These are phyloP conservation scores for Laticauda colubrina DNA, from an alignment of 2,113 vertebrate genomes.

Conservation along the genomic window DNA sequence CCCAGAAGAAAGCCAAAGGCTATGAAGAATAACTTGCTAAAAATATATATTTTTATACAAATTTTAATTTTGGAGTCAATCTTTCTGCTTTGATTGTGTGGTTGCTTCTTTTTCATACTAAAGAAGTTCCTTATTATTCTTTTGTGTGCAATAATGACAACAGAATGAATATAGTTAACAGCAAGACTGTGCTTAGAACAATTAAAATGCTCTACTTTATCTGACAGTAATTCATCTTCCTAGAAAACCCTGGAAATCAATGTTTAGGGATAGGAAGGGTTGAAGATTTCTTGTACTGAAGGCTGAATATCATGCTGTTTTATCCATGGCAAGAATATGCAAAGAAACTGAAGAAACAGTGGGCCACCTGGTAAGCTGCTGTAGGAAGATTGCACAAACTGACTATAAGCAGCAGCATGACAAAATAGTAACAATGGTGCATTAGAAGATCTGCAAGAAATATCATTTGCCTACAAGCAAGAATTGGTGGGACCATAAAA, in stretches of 20 bases:
- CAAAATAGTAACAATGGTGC: too few relatives aligned
- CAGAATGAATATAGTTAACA: not conserved
- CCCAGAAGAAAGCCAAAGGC: not conserved
- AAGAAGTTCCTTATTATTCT: not conserved
- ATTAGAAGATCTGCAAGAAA: too few relatives aligned
- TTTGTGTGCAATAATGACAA: not conserved
- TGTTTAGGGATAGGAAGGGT: not conserved
- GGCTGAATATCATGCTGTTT: not conserved
- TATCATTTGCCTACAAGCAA: too few relatives aligned
- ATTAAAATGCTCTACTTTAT: not conserved
- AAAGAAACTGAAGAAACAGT: too few relatives aligned
- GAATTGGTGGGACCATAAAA: too few relatives aligned
- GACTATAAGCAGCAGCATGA: too few relatives aligned
- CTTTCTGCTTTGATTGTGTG: not conserved
- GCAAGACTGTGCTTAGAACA: not conserved
- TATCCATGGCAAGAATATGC: not conserved
- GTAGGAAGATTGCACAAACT: too few relatives aligned
- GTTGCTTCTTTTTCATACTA: not conserved
- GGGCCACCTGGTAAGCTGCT: too few relatives aligned
- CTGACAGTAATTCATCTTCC: not conserved
- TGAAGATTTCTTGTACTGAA: not conserved
- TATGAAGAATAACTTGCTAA: not conserved
- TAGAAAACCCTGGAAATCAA: not conserved
- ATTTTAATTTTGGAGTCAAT: not conserved
- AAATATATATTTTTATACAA: not conserved